Conservation (phyloP, 2,888 invertebrate genomes). For the Diaphora mendica region DNA sequence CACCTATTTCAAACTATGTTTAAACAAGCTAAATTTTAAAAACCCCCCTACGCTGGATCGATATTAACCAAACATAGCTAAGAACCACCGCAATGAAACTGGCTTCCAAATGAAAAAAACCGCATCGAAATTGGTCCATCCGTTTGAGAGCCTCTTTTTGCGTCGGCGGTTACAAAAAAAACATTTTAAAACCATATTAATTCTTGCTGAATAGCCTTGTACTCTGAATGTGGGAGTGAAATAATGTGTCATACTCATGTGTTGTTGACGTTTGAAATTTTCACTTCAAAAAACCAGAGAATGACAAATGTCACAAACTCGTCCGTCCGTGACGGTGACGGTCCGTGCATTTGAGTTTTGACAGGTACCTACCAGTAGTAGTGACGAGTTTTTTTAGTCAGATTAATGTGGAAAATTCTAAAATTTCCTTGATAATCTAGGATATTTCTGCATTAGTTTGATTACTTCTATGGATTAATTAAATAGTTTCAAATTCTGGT, state of each 20-base stretch:
- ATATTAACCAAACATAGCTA: too few species aligned
- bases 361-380: background rate
- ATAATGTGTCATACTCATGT: background rate
- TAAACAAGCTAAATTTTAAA: too few species aligned
- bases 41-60: too few species aligned
- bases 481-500: constrained; percentile 18
- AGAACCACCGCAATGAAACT: too few species aligned
- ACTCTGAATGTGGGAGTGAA: background rate
- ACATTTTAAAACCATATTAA: too few species aligned
- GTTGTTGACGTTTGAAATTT: background rate
- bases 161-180: too few species aligned
- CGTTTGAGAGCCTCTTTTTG: too few species aligned
- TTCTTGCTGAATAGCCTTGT: background rate
- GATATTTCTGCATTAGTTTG: background rate
- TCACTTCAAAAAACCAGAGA: background rate
- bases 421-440: background rate
- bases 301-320: too few species aligned
- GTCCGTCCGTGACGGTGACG: too few species aligned
- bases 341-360: background rate
- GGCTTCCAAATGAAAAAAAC: too few species aligned
- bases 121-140: too few species aligned
- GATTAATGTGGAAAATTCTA: constrained; percentile 12
- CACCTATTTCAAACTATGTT: too few species aligned
- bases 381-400: background rate
- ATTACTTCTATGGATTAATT: background rate